Base-by-base conservation (phyloP, 1,140 invertebrate genomes). In the Palaemon carinicauda region DNA sequence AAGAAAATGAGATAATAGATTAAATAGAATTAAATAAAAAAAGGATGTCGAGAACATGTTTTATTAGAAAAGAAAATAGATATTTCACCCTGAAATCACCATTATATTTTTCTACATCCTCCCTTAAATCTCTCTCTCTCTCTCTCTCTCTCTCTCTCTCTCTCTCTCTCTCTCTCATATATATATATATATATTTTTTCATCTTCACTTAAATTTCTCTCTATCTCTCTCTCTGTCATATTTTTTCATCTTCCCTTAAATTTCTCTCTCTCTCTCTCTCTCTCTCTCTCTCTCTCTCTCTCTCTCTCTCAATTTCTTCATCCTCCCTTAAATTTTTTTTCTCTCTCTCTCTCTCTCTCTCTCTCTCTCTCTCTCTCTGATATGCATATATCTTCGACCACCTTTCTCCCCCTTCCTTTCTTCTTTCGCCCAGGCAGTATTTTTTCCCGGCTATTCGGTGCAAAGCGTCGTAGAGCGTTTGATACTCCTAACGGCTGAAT, bases 71-170 rank as follows among this genome's bases (percentile, higher is more conserved):
- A 31, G 15, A 17, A 10, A 24, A 69, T 69, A n/a, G 21, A 9
- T 17, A 73, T 73, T 27, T 33, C n/a, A 73, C 41, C 17, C n/a
- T 7, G 69, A 27, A 29, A 29, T 12, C 41, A 19, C n/a, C 3
- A 19, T 73, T 24, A 27, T 4, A 33, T 41, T 73, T 33, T 27
- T n/a, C 21, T 71, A 9, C 33, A 27, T 71, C 21, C 69, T 71
- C 69, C 33, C 69, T 1, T 33, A 29, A 9, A 15, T 27, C n/a
- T 73, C 24, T 73, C 69, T 73, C 69, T 73, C 69, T 73, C 69
- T 73, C 69, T 73, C 69, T 73, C 69, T 73, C 69, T 73, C 69
- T 73, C 69, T 73, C 69, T 73, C 69, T 73, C 69, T 73, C 69
- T 73, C 69, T 41, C 41, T 41, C 41, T 41, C 41, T 41, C 41